Conservation (phyloP, 1,140 invertebrate species). For the Hetaerina americana region DNA sequence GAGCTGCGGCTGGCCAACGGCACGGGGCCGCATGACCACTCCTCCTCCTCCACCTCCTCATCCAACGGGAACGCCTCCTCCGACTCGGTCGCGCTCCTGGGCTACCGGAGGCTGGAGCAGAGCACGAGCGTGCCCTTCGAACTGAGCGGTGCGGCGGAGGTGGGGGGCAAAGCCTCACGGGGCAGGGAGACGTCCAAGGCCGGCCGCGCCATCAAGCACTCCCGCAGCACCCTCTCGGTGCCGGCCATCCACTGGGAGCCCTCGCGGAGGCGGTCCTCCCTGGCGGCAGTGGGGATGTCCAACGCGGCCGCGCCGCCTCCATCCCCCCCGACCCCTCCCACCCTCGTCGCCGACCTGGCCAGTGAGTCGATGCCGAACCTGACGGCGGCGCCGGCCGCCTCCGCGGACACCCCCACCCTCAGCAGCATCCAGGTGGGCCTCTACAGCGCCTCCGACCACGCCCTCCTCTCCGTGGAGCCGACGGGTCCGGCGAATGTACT, state of each 20-base stretch:
- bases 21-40: slow-evolving; percentile 29
- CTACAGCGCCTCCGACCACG: slow-evolving; percentile 26
- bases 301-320: slow-evolving; percentile 1
- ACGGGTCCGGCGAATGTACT: slow-evolving; percentile 2
- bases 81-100: slow-evolving; percentile 28
- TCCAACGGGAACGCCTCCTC: slow-evolving; percentile 27
- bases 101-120: slow-evolving; percentile 36
- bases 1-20: slow-evolving; percentile 20
- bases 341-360: slow-evolving; percentile 11
- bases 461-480: slow-evolving; percentile 20
- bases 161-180: not conserved
- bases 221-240: slow-evolving; percentile 43
- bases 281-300: not conserved
- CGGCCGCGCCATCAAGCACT: slow-evolving; percentile 34
- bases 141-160: slow-evolving; percentile 24
- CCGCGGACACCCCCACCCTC: slow-evolving; percentile 23
- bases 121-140: slow-evolving; percentile 43
- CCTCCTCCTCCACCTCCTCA: slow-evolving; percentile 35
- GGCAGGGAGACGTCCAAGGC: slow-evolving; percentile 19
- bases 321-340: not conserved
- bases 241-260: slow-evolving; percentile 13
- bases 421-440: slow-evolving; percentile 27
- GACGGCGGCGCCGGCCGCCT: slow-evolving; percentile 23
- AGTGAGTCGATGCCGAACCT: slow-evolving; percentile 35
- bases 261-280: not conserved